These are phyloP conservation scores for Palythoa grandis DNA, from an alignment of 92 coral and sea anemone species.

Conservation along the genomic window DNA sequence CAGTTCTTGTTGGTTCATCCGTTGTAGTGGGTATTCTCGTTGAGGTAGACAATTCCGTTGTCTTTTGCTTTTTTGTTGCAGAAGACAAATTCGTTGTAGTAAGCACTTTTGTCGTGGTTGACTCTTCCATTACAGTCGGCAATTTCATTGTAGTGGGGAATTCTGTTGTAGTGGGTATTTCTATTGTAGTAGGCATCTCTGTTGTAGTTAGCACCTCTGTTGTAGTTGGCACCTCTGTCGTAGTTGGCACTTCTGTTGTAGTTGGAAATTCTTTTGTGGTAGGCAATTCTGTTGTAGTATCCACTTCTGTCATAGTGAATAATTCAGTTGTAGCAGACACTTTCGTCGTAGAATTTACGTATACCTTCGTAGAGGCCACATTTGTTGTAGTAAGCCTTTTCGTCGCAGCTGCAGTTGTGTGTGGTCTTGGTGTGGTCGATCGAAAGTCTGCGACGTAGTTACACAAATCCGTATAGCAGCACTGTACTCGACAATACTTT, in stretches of 20 bases:
- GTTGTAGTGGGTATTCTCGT: background rate
- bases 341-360: background rate
- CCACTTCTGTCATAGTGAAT: background rate
- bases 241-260: background rate
- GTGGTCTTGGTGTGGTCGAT: background rate
- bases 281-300: background rate
- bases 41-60: background rate
- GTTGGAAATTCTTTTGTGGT: background rate
- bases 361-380: background rate
- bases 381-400: background rate
- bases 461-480: constrained; percentile 16
- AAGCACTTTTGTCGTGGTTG: constrained; percentile 19
- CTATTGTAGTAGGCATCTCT: background rate
- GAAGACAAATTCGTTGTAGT: constrained; percentile 8
- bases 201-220: background rate
- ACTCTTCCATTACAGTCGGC: constrained; percentile 35
- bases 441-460: constrained; percentile 13
- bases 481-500: constrained; percentile 25
- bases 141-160: constrained; percentile 32
- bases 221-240: background rate
- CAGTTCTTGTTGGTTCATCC: constrained; percentile 21
- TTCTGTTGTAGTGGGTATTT: constrained; percentile 39
- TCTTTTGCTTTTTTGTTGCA: background rate
- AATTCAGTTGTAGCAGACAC: background rate
- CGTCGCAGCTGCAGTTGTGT: background rate